Base-by-base conservation (phyloP, 1,140 invertebrate genomes). In the Neodiprion lecontei region DNA sequence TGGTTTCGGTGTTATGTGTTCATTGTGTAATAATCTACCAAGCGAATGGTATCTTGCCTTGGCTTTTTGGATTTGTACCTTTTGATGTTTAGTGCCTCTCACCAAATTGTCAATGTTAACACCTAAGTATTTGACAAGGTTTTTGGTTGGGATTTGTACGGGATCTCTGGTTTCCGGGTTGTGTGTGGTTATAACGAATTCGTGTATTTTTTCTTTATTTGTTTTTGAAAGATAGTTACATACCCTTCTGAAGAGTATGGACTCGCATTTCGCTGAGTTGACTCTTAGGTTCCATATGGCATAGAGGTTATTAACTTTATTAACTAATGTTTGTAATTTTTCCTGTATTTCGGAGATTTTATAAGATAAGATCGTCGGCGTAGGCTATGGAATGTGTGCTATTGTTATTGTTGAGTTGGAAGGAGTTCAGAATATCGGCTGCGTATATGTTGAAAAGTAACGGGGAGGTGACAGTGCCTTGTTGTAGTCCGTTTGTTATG, bases 381-480 rank as follows among this genome's bases (percentile, higher is more conserved):
- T 69, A 77, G 0, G 73, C 75, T 11, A 74, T 49, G 1, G 69
- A 50, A 10, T 61, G 10, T 9, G 65, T 68, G 1, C 53, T 65
- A 0, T 40, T n/a, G 10, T 9, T 28, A 4, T 61, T 53, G 49
- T 76, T 76, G 9, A 76, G 47, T 10, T 68, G 5, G 14, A 74
- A 74, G 0, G 72, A 5, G 1, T 49, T 75, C 9, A 76, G 12
- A 8, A 78, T 72, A 8, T 67, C 66, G 23, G 69, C 11, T 2
- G 73, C 79, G 48, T 67, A 79, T 9, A 81, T 79, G 50, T 76
- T 77, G 61, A 78, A 79, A 0, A 79, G 48, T 0, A 71, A 53
- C 12, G 79, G 75, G 9, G 79, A 78, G 53, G 67, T 78, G n/a
- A 79, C 77, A 9, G 74, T 77, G 0, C 77, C 79, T 74, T 81